These are phyloP conservation scores for Erebia epiphron DNA, from an alignment of 2,888 invertebrate species.

Conservation along the genomic window DNA sequence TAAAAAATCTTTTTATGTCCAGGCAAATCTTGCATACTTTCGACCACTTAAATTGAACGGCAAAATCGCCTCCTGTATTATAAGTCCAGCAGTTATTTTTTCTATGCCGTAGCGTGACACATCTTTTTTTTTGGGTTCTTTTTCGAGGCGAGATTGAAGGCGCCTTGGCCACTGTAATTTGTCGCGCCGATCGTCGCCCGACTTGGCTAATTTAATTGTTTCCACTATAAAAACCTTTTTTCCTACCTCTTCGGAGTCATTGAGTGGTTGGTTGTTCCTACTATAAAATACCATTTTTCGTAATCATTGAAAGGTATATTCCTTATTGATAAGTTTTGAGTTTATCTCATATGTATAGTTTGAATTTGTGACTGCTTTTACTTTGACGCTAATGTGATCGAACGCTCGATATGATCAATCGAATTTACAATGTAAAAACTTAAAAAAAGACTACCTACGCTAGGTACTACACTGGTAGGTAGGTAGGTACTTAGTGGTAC, in stretches of 20 bases:
- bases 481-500: too few species aligned
- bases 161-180: conserved; percentile 66
- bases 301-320: not conserved
- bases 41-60: too few species aligned
- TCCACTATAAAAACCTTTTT: conserved; percentile 31
- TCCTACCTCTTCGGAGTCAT: conserved; percentile 8
- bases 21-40: too few species aligned
- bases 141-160: conserved; percentile 63
- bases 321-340: not conserved
- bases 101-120: conserved; percentile 62
- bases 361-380: not conserved
- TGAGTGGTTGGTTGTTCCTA: not conserved
- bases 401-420: too few species aligned
- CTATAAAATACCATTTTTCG: conserved; percentile 6
- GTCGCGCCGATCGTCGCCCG: conserved; percentile 58
- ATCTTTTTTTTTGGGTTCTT: conserved; percentile 53
- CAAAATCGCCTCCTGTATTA: too few species aligned
- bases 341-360: conserved; percentile 1
- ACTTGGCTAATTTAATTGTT: conserved; percentile 44
- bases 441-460: too few species aligned
- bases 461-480: too few species aligned
- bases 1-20: too few species aligned
- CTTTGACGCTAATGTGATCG: too few species aligned
- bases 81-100: conserved; percentile 49
- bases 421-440: too few species aligned